Evolutionary conservation across 2,888 invertebrate genomes (phyloP), one percentile per base, ranked within the genome.

Genomic region (Noctuana brunneofusca): DNA sequence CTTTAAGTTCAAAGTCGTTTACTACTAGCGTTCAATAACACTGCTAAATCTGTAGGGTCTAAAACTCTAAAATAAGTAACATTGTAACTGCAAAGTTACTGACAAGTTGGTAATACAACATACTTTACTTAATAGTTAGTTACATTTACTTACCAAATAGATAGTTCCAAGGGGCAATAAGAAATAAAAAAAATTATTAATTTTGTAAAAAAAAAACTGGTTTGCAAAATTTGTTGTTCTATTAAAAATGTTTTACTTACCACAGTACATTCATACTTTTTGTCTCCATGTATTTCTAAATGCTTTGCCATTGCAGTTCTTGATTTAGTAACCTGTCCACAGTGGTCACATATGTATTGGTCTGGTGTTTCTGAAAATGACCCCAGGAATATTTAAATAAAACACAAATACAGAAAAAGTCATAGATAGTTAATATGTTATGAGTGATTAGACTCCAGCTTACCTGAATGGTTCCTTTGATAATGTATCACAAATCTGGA

Each of bases 221-320:
- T 43, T 8, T 43, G 41, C 41, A 9, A 18, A 43, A 41, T 16
- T 16, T 41, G 16, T 2, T 43, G 18, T 16, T 43, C 2, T 12
- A 18, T 1, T 16, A 18, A 11, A 16, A 50, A 52, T 22, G 14
- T 22, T 24, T 62, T 64, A 69, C 65, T 83, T 86, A 94, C 94
- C 87, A 92, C 92, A 72, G 89, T 87, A 76, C 96, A 96, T 53
- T 92, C 83, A 77, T 93, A 95, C 24, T 96, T 95, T 75, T 93
- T 94, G 69, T 94, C 93, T 3, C 94, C 94, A 48, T 94, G 94
- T 71, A 93, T 93, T 68, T 90, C 89, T 35, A 94, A 86, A 82
- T 96, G 96, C 77, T 96, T 96, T 71, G 95, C 94, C 81, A 96
- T 93, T 0, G 96, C 95, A 20, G 95, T 94, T 69, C 95, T 93